phyloP scores from a whole-genome alignment of 2,113 vertebrate species.

The Platichthys flesus region DNA sequence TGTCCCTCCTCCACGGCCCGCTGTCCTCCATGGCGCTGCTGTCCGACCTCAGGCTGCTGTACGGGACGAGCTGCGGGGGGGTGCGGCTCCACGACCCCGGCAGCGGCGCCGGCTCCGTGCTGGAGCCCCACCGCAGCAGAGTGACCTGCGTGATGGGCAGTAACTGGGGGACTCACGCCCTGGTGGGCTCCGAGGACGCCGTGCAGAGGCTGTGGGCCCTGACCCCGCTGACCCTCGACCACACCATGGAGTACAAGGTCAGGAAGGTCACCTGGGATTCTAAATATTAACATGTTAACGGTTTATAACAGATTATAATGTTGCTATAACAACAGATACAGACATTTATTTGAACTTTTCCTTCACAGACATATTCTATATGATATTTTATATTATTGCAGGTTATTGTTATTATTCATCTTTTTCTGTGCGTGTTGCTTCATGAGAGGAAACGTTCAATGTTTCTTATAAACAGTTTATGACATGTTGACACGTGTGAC shows the following conservation, averaged over 20 bases:
- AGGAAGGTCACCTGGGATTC: too few relatives aligned
- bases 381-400: too few relatives aligned
- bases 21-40: slow-evolving; percentile 79
- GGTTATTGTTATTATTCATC: too few relatives aligned
- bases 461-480: too few relatives aligned
- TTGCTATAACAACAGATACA: too few relatives aligned
- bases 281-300: too few relatives aligned
- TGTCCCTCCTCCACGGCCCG: slow-evolving; percentile 69
- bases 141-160: slow-evolving; percentile 82
- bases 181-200: slow-evolving; percentile 82
- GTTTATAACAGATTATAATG: too few relatives aligned
- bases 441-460: too few relatives aligned
- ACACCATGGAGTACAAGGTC: slow-evolving; percentile 86
- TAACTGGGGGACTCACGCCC: slow-evolving; percentile 74
- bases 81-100: slow-evolving; percentile 74
- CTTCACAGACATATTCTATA: too few relatives aligned
- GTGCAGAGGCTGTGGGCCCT: slow-evolving; percentile 86
- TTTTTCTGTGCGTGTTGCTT: too few relatives aligned
- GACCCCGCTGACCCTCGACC: slow-evolving; percentile 74
- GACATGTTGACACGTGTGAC: too few relatives aligned
- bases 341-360: too few relatives aligned
- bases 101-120: slow-evolving; percentile 9
- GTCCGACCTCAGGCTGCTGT: slow-evolving; percentile 72
- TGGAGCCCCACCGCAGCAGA: slow-evolving; percentile 81
- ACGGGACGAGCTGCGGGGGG: slow-evolving; percentile 67